Conservation (phyloP, 2,113 vertebrate species). For the Rhinopithecus roxellana region DNA sequence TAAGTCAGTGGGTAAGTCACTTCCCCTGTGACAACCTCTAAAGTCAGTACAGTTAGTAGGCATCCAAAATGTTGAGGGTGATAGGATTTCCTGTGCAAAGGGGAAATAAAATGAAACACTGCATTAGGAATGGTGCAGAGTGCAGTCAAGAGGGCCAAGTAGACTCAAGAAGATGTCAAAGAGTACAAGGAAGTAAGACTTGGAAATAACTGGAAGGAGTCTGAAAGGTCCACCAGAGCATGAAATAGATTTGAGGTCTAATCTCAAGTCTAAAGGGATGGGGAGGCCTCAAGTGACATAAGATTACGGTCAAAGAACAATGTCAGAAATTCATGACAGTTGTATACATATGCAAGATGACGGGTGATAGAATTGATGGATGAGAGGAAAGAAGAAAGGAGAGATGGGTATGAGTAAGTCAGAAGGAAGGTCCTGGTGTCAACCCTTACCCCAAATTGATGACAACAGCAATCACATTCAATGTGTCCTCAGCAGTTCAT, state of each 20-base stretch:
- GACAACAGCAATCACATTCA: not conserved
- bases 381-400: not conserved
- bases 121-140: not conserved
- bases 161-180: not conserved
- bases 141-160: not conserved
- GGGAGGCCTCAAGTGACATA: not conserved
- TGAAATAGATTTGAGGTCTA: not conserved
- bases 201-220: not conserved
- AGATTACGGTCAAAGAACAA: not conserved
- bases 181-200: not conserved
- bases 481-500: not conserved
- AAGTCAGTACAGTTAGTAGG: not conserved
- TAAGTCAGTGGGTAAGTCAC: not conserved
- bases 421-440: not conserved
- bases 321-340: not conserved
- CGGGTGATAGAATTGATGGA: not conserved
- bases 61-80: not conserved
- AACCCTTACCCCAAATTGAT: not conserved
- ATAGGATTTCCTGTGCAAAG: not conserved
- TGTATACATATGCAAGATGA: not conserved
- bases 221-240: not conserved
- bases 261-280: not conserved
- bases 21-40: not conserved
- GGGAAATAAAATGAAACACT: not conserved
- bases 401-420: not conserved